Base-by-base conservation (phyloP, 1,140 invertebrate genomes). In the Drosophila kikkawai region DNA sequence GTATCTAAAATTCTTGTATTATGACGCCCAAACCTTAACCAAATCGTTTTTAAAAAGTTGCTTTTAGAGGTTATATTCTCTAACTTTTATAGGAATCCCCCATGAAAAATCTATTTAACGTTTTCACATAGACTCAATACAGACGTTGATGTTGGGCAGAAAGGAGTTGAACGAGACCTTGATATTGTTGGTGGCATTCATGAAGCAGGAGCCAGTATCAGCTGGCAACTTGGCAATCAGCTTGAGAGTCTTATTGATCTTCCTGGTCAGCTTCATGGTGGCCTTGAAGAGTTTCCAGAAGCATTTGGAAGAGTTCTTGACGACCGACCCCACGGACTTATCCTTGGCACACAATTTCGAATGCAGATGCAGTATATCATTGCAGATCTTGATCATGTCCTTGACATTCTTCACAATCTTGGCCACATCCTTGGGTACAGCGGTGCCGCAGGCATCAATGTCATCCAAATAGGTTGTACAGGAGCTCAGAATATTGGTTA, bases 351-450 rank as follows among this genome's bases (percentile, higher is more conserved):
- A 91, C 8, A 82, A 19, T 12, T 53, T 59, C 15, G 63, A 74
- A 0, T 75, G 48, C 37, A 70, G 15, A 39, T 87, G 48, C 4
- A 91, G 55, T 19, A 91, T 73, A 2, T 64, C 45, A 11, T 91
- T 57, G 66, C 75, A 80, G 17, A 80, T 66, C 1, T 32, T 26
- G 7, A 86, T 73, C 6, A 91, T 82, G 11, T 59, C 17, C 45
- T 85, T 82, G 12, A 71, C 70, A 3, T 66, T 68, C n/a, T 45
- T 22, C 39, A 91, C 67, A 51, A 91, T 64, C 39, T 67, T 76
- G 19, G 60, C 41, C 26, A 91, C 79, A 70, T 91, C 78, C 66
- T 91, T 82, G 66, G 73, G 66, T 26, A 91, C 48, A 4, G 47
- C 61, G 0, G 57, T 70, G 11, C 86, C 76, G 45, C 86, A 91